These are phyloP conservation scores for Sthenelais limicola DNA, from an alignment of 2,888 invertebrate species.

Conservation along the genomic window DNA sequence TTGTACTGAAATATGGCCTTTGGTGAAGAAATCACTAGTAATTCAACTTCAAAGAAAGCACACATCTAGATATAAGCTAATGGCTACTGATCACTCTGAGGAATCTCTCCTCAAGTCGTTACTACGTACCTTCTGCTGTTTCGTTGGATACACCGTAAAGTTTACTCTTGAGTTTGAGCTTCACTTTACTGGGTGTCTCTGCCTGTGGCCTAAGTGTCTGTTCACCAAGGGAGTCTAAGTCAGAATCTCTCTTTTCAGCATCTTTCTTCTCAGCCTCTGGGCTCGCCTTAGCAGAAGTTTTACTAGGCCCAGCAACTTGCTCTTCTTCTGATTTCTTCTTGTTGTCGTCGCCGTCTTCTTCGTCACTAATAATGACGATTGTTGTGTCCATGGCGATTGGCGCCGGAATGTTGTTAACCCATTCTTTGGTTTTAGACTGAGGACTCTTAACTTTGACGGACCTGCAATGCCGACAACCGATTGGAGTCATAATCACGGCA, in stretches of 20 bases:
- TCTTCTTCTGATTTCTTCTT: constrained; percentile 4
- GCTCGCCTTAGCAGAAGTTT: neutral
- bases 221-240: constrained; percentile 10
- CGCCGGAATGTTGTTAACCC: constrained; percentile 46
- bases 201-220: constrained; percentile 12
- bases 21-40: too few relatives aligned
- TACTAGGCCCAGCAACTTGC: neutral
- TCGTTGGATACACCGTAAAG: neutral
- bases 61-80: too few relatives aligned
- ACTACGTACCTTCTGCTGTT: too few relatives aligned
- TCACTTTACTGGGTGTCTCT: neutral
- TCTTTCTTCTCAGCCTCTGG: neutral
- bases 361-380: constrained; percentile 47
- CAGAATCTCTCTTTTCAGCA: neutral
- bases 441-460: constrained; percentile 39
- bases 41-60: too few relatives aligned
- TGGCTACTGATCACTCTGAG: too few relatives aligned
- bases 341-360: constrained; percentile 37
- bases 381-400: neutral
- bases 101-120: too few relatives aligned
- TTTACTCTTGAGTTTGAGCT: constrained; percentile 8
- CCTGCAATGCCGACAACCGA: constrained; percentile 28
- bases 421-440: constrained; percentile 45
- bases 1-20: too few relatives aligned
- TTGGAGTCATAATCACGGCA: neutral